phyloP scores from a whole-genome alignment of 1,140 invertebrate species.

The Schlechtendalia chinensis region DNA sequence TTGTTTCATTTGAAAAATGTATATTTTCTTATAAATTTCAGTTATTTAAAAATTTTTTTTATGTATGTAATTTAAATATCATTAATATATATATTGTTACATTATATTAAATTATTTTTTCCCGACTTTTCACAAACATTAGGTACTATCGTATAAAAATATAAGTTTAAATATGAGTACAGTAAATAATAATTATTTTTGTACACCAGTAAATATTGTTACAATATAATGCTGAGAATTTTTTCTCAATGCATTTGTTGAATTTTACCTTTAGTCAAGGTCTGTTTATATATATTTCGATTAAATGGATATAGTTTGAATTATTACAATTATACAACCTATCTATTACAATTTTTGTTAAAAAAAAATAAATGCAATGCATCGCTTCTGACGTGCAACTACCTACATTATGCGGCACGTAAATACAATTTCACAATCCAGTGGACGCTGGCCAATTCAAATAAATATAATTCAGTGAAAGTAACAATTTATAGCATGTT shows the following conservation, averaged over 20 bases:
- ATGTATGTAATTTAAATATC: too few species aligned
- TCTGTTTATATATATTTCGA: neutral
- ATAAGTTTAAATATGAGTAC: too few species aligned
- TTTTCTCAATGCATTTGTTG: neutral
- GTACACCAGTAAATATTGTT: neutral
- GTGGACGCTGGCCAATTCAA: conserved; percentile 41
- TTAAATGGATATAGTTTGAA: neutral
- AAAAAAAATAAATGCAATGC: conserved; percentile 4
- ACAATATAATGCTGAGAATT: neutral
- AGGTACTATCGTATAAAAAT: too few species aligned
- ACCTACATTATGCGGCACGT: conserved; percentile 37
- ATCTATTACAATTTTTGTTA: neutral
- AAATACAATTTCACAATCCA: conserved; percentile 47
- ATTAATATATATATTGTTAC: too few species aligned
- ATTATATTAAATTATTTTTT: too few species aligned
- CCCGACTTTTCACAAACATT: too few species aligned
- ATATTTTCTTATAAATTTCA: too few species aligned
- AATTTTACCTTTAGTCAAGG: neutral
- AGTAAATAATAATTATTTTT: too few species aligned
- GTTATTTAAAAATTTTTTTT: too few species aligned
- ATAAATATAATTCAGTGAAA: conserved; percentile 49
- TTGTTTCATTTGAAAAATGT: too few species aligned
- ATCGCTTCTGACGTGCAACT: conserved; percentile 17
- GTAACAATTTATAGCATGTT: conserved; percentile 39
- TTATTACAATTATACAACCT: neutral